phyloP scores from a whole-genome alignment of 1,140 invertebrate species.

The Sycophila sp. region DNA sequence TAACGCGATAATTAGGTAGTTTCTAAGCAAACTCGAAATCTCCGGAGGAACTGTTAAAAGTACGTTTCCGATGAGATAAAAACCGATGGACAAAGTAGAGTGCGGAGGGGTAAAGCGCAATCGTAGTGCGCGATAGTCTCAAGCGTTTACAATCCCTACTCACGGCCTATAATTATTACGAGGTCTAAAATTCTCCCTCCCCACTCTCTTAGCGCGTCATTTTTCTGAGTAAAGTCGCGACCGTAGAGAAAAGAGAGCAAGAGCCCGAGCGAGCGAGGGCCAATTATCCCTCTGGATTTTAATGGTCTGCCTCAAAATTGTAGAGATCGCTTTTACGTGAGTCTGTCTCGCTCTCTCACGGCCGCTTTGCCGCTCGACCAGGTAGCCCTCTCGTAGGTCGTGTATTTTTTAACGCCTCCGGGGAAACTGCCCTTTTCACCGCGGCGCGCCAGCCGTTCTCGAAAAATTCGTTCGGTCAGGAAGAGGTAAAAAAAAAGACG shows the following conservation, averaged over 20 bases:
- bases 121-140: background rate
- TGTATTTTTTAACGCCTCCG: constrained; percentile 54
- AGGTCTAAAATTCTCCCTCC: constrained; percentile 8
- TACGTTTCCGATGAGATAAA: no score
- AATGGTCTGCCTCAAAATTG: constrained; percentile 56
- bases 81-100: background rate
- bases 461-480: no score
- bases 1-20: no score
- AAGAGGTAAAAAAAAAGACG: no score
- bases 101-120: constrained; percentile 7
- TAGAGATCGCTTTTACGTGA: constrained; percentile 48
- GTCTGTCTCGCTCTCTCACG: constrained; percentile 14
- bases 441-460: background rate
- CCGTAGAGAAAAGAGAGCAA: constrained; percentile 16
- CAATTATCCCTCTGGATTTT: constrained; percentile 58
- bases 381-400: constrained; percentile 39
- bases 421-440: constrained; percentile 43
- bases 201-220: constrained; percentile 10
- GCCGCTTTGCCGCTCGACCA: constrained; percentile 17
- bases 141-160: constrained; percentile 11
- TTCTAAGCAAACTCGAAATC: no score
- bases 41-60: no score
- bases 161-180: constrained; percentile 22
- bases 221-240: constrained; percentile 34
- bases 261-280: constrained; percentile 38